Percentiles rank a stretch among this genome's conserved stretches.
phyloP scores from a whole-genome alignment of 2,888 invertebrate species.

The Macrosoma leucophasiata region DNA sequence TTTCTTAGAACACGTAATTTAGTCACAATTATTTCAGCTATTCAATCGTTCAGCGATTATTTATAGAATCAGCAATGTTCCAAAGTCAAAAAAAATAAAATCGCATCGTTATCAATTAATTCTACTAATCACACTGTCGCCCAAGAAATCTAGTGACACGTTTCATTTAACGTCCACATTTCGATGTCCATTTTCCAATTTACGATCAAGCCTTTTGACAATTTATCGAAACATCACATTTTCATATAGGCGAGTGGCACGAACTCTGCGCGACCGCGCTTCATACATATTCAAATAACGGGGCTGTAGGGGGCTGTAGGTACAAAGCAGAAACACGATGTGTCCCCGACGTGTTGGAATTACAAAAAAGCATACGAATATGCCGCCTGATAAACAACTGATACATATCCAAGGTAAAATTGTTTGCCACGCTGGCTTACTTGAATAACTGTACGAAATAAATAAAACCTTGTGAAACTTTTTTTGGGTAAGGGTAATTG shows the following conservation, averaged over 20 bases:
- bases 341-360: constrained; percentile 60
- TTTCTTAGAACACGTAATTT: too few relatives aligned
- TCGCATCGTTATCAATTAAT: too few relatives aligned
- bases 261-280: constrained; percentile 46
- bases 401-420: constrained; percentile 33
- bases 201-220: constrained; percentile 71
- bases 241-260: constrained; percentile 63
- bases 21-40: too few relatives aligned
- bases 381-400: constrained; percentile 47
- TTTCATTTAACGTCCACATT: constrained; percentile 24
- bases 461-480: too few relatives aligned
- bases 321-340: constrained; percentile 65
- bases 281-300: constrained; percentile 71
- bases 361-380: constrained; percentile 55
- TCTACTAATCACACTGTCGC: too few relatives aligned
- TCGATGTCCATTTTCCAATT: constrained; percentile 57
- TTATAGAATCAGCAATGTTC: too few relatives aligned
- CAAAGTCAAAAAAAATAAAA: too few relatives aligned
- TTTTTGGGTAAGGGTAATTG: too few relatives aligned
- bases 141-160: background rate
- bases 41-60: too few relatives aligned
- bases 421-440: constrained; percentile 6
- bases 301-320: constrained; percentile 42
- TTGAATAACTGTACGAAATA: too few relatives aligned
- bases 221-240: constrained; percentile 73